Evolutionary conservation across 2,888 invertebrate species (phyloP).

Genomic region (Sesia bembeciformis): DNA sequence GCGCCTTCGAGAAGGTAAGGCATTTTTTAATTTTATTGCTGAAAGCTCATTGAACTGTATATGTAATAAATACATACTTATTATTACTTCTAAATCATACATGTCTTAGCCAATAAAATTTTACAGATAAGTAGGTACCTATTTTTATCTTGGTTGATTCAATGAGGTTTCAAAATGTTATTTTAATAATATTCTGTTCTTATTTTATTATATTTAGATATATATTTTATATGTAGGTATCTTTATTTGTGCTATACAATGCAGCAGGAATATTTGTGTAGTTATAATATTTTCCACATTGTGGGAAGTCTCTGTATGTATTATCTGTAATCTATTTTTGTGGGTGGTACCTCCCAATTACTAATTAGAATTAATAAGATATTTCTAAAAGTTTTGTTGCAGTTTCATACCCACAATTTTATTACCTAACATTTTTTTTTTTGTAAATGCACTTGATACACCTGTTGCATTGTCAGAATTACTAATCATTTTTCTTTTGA

Average conservation of each 20-base stretch:
- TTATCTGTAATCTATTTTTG: not conserved
- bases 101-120: too few relatives aligned
- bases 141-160: constrained; percentile 6
- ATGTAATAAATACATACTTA: not conserved
- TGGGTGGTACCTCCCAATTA: not conserved
- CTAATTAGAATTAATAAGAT: not conserved
- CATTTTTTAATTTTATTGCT: constrained; percentile 14
- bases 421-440: not conserved
- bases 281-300: constrained; percentile 5
- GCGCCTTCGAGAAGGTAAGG: constrained; percentile 62
- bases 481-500: not conserved
- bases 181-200: constrained; percentile 12
- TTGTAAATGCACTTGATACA: constrained; percentile 8
- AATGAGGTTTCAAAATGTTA: constrained; percentile 31
- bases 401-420: not conserved
- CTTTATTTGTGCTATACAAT: constrained; percentile 11
- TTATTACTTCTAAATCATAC: not conserved
- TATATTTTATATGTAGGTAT: not conserved
- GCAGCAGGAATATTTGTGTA: constrained; percentile 20
- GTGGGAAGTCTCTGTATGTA: constrained; percentile 31
- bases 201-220: not conserved
- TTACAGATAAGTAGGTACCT: not conserved
- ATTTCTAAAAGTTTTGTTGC: constrained; percentile 1
- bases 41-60: constrained; percentile 36
- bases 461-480: constrained; percentile 17